phyloP scores from a whole-genome alignment of 2,113 vertebrate genomes.

The Daboia siamensis region DNA sequence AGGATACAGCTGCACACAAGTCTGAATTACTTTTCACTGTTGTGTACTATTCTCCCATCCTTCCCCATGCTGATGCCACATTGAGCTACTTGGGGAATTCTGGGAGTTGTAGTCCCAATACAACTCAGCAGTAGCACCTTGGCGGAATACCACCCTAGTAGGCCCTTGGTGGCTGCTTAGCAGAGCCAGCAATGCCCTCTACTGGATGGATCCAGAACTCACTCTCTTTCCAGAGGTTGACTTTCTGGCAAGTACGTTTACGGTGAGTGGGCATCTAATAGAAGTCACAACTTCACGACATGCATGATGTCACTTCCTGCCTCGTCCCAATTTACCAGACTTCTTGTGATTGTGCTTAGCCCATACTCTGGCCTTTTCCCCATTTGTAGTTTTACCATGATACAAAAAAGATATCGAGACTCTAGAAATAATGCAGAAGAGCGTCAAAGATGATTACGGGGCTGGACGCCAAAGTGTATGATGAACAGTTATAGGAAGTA shows the following conservation, averaged over 20 bases:
- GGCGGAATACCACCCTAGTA: not conserved
- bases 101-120: not conserved
- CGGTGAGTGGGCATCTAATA: not conserved
- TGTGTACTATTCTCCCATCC: not conserved
- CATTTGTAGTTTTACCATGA: not conserved
- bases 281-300: not conserved
- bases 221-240: not conserved
- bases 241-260: not conserved
- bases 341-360: not conserved
- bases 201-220: not conserved
- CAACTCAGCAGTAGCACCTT: not conserved
- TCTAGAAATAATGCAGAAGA: not conserved
- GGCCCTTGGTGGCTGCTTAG: not conserved
- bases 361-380: not conserved
- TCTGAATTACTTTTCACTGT: not conserved
- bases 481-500: not conserved
- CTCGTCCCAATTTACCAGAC: not conserved
- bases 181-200: not conserved
- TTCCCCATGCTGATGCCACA: not conserved
- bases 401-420: not conserved
- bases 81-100: not conserved
- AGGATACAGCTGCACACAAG: not conserved
- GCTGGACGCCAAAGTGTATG: not conserved
- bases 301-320: not conserved
- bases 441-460: not conserved